These are phyloP conservation scores for Ageneiosus marmoratus DNA, from an alignment of 2,113 vertebrate species.

Conservation along the genomic window DNA sequence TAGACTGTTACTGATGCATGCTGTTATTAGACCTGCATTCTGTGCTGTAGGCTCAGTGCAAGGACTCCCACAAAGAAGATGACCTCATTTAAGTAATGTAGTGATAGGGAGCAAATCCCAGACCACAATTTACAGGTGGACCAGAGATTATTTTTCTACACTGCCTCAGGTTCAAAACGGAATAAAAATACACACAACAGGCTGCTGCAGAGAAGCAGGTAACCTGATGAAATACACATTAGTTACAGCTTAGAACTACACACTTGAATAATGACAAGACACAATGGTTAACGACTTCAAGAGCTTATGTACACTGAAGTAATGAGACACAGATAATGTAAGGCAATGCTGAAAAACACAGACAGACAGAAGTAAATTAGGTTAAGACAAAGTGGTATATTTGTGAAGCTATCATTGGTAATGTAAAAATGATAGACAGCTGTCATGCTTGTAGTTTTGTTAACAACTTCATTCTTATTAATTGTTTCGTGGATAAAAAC, in stretches of 20 bases:
- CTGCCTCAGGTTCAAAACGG: neutral
- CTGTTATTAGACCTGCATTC: neutral
- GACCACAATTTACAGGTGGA: neutral
- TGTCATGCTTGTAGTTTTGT: neutral
- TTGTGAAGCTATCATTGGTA: neutral
- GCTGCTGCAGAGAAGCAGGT: no score
- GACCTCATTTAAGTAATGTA: slow-evolving; percentile 1
- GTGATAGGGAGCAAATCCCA: slow-evolving; percentile 13
- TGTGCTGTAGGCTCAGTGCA: neutral
- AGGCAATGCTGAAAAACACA: neutral
- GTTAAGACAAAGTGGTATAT: neutral
- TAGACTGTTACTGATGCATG: neutral
- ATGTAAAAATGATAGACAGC: neutral
- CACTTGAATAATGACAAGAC: neutral
- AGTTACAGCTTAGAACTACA: neutral
- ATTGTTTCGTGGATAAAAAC: neutral
- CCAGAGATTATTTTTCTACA: neutral
- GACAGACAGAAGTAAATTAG: neutral
- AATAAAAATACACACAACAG: neutral
- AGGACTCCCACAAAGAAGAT: neutral
- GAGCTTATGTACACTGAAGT: neutral
- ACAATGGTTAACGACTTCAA: neutral
- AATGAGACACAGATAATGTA: neutral
- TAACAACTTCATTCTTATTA: neutral
- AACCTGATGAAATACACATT: neutral